Evolutionary conservation across 2,797 vertebrate genomes (phyloP).

Genomic region (Percopsis omiscomaycus): DNA sequence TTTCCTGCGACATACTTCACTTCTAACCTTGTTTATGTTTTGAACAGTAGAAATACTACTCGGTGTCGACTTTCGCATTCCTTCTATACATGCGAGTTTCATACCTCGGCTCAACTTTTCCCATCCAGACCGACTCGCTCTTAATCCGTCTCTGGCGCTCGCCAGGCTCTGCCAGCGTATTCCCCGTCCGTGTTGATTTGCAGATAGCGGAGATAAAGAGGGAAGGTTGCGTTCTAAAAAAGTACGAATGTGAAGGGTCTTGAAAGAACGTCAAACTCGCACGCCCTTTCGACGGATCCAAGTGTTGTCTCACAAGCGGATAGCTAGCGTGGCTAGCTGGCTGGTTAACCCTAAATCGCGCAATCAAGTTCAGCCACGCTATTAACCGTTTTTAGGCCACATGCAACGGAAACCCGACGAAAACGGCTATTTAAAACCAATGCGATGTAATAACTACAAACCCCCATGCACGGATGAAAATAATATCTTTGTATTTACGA

Average conservation of each 20-base stretch:
- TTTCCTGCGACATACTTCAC: neutral
- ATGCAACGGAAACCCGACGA: neutral
- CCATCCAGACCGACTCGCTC: slow-evolving; percentile 63
- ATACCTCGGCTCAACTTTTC: slow-evolving; percentile 80
- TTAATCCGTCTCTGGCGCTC: slow-evolving; percentile 61
- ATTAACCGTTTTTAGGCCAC: slow-evolving; percentile 30
- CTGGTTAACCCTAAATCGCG: slow-evolving; percentile 68
- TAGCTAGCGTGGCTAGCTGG: slow-evolving; percentile 71
- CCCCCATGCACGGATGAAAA: slow-evolving; percentile 14
- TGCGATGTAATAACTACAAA: neutral
- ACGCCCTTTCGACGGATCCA: slow-evolving; percentile 63
- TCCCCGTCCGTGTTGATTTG: slow-evolving; percentile 50
- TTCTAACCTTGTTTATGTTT: slow-evolving; percentile 16
- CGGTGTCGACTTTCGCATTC: slow-evolving; percentile 51
- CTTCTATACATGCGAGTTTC: slow-evolving; percentile 65
- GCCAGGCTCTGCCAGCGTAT: slow-evolving; percentile 58
- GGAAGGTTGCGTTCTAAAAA: slow-evolving; percentile 18
- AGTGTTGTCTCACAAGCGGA: slow-evolving; percentile 46
- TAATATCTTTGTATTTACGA: slow-evolving; percentile 53
- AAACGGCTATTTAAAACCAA: neutral
- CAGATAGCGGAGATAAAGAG: slow-evolving; percentile 10
- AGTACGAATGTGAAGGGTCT: slow-evolving; percentile 49
- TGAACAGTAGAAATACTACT: slow-evolving; percentile 14
- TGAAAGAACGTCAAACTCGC: slow-evolving; percentile 61
- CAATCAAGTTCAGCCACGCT: slow-evolving; percentile 58